Percentiles rank a stretch among this genome's conserved stretches.
Conservation (phyloP, 2,113 vertebrate genomes). For the Rallus limicola region DNA sequence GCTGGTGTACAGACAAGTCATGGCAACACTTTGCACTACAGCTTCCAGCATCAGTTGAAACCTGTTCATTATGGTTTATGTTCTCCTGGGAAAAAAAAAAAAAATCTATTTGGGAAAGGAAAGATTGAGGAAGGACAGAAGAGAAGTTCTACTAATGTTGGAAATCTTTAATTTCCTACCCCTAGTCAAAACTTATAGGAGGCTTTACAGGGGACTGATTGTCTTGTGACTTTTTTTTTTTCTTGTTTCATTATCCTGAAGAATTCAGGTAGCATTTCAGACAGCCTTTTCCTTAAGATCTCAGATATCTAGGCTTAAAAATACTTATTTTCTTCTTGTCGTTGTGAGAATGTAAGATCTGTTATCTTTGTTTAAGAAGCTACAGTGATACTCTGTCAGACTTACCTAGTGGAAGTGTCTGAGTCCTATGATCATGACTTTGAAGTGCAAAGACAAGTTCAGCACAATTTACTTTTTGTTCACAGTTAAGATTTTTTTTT, state of each 20-base stretch:
- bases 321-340: not conserved
- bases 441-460: not conserved
- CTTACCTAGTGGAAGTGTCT: not conserved
- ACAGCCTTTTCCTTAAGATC: not conserved
- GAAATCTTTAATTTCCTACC: not conserved
- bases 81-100: not conserved
- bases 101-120: not conserved
- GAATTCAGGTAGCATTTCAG: not conserved
- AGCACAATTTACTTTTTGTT: not conserved
- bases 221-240: not conserved
- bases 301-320: not conserved
- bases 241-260: not conserved
- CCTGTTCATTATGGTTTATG: not conserved
- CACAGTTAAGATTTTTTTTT: not conserved
- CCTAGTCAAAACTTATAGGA: not conserved
- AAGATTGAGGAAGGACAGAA: not conserved
- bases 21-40: not conserved
- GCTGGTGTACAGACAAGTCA: accelerated
- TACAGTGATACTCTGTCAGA: not conserved
- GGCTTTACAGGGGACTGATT: not conserved
- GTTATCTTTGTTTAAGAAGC: not conserved
- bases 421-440: not conserved
- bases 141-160: not conserved
- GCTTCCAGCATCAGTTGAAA: not conserved
- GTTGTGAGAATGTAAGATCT: not conserved